Evolutionary conservation across 2,888 invertebrate genomes (phyloP), one percentile per base, ranked within the genome.

Genomic region (Linnaemya vulpina): DNA sequence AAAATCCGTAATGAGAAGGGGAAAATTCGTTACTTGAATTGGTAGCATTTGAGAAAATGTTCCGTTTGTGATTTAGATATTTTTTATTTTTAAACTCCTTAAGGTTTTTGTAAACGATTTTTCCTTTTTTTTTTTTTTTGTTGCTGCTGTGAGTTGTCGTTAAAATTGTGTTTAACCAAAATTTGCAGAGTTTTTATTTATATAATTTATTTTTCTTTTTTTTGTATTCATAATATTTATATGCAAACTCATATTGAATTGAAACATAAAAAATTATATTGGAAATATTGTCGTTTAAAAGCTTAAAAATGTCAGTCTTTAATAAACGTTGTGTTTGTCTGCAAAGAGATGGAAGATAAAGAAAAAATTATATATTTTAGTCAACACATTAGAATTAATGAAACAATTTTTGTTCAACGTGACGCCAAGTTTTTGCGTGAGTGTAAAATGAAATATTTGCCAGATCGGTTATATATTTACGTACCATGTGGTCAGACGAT

Each of bases 301-400:
- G 92, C 92, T 92, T 92, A 91, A 92, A 91, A 91, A 92, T 90
- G 91, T 92, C 92, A 92, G 92, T 92, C 92, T 92, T 92, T 92
- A 92, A 90, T 92, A 90, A 89, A 88, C 89, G 87, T 88, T 88
- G 75, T 84, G 77, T 74, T 78, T 80, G 75, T 76, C 88, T 88
- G 87, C 81, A 87, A 87, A 71, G 58, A 87, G 25, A 73, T 25
- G n/a, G 3, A 55, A 62, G 67, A 7, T 60, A 62, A 74, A 38
- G 30, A 25, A n/a, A 40, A 40, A 1, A 40, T 8, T 62, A 25
- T 35, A 46, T n/a, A 46, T n/a, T 15, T 46, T 46, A n/a, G 5
- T 30, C 2, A 30, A 30, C 5, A 30, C 2, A 30, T 30, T 30
- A 3, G 2, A 5, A 3, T 30, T 30, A 30, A 30, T 30, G 30